Conservation (phyloP, 1,140 invertebrate genomes). For the Bombus terrestris region DNA sequence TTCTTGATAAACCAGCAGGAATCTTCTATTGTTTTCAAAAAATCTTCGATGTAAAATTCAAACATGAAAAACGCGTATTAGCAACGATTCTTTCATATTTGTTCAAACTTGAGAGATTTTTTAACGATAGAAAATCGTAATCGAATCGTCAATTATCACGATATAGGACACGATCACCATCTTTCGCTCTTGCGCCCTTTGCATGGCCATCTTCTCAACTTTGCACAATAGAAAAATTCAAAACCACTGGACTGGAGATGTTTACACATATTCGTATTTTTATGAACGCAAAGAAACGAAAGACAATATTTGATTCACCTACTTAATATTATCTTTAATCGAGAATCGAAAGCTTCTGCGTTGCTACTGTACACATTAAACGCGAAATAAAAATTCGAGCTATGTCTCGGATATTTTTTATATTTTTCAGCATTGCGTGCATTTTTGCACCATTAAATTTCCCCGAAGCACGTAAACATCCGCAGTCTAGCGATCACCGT, state of each 20-base stretch:
- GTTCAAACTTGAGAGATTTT: too few relatives aligned
- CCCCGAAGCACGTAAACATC: not conserved
- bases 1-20: too few relatives aligned
- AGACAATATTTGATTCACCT: too few relatives aligned
- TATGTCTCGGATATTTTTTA: not conserved
- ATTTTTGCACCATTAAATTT: not conserved
- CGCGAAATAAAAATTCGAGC: too few relatives aligned
- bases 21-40: too few relatives aligned
- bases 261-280: not conserved
- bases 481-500: constrained; percentile 30
- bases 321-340: not conserved
- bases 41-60: too few relatives aligned
- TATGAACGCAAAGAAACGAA: not conserved
- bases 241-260: not conserved
- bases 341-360: not conserved
- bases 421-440: not conserved
- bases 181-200: not conserved
- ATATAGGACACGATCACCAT: not conserved
- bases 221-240: not conserved
- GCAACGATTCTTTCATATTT: too few relatives aligned
- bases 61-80: too few relatives aligned
- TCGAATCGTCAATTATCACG: not conserved
- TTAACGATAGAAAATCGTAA: too few relatives aligned
- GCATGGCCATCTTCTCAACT: not conserved
- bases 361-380: too few relatives aligned